Evolutionary conservation across 2,888 invertebrate genomes (phyloP).

Genomic region (Nemurella pictetii): DNA sequence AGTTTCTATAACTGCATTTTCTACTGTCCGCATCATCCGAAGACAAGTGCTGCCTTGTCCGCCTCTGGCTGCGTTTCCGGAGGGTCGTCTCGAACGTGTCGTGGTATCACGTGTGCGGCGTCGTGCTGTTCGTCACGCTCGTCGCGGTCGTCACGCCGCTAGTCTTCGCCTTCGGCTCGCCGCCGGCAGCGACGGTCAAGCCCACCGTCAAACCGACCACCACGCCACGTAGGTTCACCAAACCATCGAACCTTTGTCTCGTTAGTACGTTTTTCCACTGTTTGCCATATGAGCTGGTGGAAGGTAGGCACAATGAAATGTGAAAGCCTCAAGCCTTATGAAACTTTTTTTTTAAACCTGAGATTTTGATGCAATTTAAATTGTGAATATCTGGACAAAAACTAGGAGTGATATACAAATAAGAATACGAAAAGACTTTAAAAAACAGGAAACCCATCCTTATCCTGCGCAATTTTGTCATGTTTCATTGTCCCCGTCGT

Average conservation of each 20-base stretch:
- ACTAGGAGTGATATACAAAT: too few relatives aligned
- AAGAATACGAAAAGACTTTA: too few relatives aligned
- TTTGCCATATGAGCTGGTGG: background rate
- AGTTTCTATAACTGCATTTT: too few relatives aligned
- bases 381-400: too few relatives aligned
- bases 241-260: background rate
- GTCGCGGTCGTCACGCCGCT: background rate
- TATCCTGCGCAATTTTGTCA: too few relatives aligned
- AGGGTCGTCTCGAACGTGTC: background rate
- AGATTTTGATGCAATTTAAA: too few relatives aligned
- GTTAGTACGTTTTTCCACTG: background rate
- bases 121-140: background rate
- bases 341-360: too few relatives aligned
- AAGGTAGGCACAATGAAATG: too few relatives aligned
- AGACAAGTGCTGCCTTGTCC: background rate
- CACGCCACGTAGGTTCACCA: background rate
- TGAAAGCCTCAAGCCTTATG: too few relatives aligned
- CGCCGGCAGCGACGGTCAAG: background rate
- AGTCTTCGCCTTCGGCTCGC: background rate
- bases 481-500: too few relatives aligned
- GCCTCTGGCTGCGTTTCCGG: background rate
- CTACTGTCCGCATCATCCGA: too few relatives aligned
- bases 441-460: too few relatives aligned
- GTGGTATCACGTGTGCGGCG: background rate
- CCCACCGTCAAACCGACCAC: background rate